Evolutionary conservation across 2,888 invertebrate genomes (phyloP).

Genomic region (Heptascelio sp.): DNA sequence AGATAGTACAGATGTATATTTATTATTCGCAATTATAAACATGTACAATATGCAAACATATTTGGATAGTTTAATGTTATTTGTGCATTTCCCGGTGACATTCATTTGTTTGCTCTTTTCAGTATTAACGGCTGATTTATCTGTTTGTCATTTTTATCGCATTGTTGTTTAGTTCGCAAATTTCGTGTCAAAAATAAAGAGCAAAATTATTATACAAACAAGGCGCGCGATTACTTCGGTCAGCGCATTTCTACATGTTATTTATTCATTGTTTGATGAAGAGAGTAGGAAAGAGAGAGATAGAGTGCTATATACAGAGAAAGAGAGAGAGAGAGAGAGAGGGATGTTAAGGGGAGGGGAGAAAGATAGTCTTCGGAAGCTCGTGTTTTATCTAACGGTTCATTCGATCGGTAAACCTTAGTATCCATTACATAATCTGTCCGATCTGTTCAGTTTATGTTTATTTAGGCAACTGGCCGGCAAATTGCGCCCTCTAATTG

Average conservation of each 20-base stretch:
- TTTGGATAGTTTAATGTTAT: conserved; percentile 45
- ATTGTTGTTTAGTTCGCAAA: not conserved
- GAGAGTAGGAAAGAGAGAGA: too few relatives aligned
- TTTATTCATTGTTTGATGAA: too few relatives aligned
- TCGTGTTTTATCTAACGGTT: not conserved
- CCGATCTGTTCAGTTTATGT: not conserved
- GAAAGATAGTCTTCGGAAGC: too few relatives aligned
- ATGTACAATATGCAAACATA: conserved; percentile 28
- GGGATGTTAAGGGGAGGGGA: too few relatives aligned
- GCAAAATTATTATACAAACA: too few relatives aligned
- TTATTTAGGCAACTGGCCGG: not conserved
- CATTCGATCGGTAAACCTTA: not conserved
- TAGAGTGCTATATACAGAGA: too few relatives aligned
- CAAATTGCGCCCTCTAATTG: not conserved
- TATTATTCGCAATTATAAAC: conserved; percentile 47
- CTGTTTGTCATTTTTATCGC: conserved; percentile 20
- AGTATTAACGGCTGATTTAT: conserved; percentile 14
- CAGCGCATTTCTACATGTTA: too few relatives aligned
- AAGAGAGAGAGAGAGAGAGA: too few relatives aligned
- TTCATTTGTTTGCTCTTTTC: not conserved
- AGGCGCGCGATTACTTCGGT: too few relatives aligned
- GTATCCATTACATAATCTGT: not conserved
- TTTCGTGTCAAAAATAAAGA: not conserved
- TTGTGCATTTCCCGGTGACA: conserved; percentile 4
- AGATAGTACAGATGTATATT: conserved; percentile 41